These are phyloP conservation scores for Hemichromis elongatus DNA, from an alignment of 2,113 vertebrate genomes.

Conservation along the genomic window DNA sequence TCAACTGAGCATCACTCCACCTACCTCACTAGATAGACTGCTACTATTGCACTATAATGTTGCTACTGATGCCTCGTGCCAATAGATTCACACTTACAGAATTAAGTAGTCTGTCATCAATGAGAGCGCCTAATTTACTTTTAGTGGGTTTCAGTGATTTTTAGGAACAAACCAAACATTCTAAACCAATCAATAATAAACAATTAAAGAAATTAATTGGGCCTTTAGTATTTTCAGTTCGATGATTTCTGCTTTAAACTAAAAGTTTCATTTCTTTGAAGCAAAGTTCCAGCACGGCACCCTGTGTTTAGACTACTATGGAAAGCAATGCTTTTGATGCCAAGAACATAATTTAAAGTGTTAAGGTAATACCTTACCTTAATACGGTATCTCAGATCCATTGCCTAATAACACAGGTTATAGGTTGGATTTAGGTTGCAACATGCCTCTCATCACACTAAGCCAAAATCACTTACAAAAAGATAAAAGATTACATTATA, in stretches of 20 bases:
- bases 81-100: fast-evolving
- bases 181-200: background rate
- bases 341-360: background rate
- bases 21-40: background rate
- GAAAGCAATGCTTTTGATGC: background rate
- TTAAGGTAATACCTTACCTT: no score
- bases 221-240: background rate
- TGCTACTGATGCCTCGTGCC: background rate
- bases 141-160: background rate
- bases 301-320: background rate
- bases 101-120: background rate
- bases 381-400: no score
- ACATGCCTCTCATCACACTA: background rate
- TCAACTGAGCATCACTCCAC: background rate
- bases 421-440: background rate
- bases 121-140: background rate
- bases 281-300: fast-evolving
- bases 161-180: background rate
- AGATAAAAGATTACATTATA: fast-evolving
- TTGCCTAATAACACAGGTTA: background rate
- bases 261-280: background rate
- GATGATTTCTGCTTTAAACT: background rate
- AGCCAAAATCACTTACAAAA: background rate
- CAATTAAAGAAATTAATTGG: background rate
- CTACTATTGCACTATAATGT: background rate